A percentile compares a stretch with the other conserved stretches of the same genome.
phyloP scores from a whole-genome alignment of 2,888 invertebrate species.

The Escarpia spicata region DNA sequence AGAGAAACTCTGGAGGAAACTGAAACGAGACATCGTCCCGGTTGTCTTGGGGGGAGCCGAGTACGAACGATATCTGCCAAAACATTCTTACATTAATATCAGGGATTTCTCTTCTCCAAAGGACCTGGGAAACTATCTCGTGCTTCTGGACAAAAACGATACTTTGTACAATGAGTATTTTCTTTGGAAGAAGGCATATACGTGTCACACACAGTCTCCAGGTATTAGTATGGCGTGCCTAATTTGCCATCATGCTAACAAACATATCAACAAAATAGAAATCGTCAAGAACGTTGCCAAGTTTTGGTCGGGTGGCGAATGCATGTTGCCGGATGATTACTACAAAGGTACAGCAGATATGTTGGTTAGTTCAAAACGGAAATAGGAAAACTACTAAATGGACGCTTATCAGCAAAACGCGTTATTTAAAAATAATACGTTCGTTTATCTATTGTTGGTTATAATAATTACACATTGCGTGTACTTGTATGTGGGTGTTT shows the following conservation, averaged over 20 bases:
- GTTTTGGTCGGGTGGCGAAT: not conserved
- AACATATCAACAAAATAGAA: constrained; percentile 6
- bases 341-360: no score
- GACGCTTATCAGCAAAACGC: no score
- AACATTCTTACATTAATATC: constrained; percentile 92
- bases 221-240: not conserved
- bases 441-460: no score
- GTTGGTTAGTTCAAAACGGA: no score
- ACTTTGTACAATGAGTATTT: constrained; percentile 93
- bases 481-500: no score
- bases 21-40: constrained; percentile 26
- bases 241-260: not conserved
- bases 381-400: no score
- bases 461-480: no score
- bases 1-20: constrained; percentile 24
- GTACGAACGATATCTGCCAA: constrained; percentile 77
- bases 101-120: constrained; percentile 91
- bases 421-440: no score
- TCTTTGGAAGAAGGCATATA: constrained; percentile 81
- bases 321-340: no score
- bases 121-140: constrained; percentile 86
- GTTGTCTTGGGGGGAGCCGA: constrained; percentile 29
- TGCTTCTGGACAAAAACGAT: constrained; percentile 86
- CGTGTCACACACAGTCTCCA: not conserved
- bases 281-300: not conserved